These are phyloP conservation scores for Sceloporus tristichus DNA, from an alignment of 2,113 vertebrate genomes.

Conservation along the genomic window DNA sequence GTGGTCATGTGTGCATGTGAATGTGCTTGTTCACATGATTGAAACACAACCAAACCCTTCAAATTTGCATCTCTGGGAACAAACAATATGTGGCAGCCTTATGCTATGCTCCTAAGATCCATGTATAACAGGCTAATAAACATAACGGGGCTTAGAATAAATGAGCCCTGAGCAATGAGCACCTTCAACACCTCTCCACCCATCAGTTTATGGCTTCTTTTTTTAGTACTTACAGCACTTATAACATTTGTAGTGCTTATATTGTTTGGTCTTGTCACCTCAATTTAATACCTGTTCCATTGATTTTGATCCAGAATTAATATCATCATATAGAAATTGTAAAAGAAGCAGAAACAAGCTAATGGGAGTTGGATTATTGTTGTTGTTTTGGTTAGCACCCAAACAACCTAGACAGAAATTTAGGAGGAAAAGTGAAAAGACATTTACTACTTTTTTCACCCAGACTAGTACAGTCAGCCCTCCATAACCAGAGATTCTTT, in stretches of 20 bases:
- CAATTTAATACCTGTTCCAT: neutral
- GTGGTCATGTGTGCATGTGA: neutral
- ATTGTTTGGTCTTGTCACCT: neutral
- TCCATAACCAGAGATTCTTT: too few species aligned
- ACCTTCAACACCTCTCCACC: neutral
- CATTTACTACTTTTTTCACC: too few species aligned
- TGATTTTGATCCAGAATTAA: neutral
- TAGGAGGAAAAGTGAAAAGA: too few species aligned
- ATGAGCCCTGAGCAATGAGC: neutral
- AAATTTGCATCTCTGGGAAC: neutral
- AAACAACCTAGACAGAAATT: too few species aligned
- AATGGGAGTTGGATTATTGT: too few species aligned
- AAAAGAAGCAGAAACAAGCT: neutral
- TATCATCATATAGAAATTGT: neutral
- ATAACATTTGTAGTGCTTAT: neutral
- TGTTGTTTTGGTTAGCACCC: too few species aligned
- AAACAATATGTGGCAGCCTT: neutral
- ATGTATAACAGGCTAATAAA: neutral
- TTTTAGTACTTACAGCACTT: neutral
- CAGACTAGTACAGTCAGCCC: too few species aligned
- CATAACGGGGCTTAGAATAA: neutral
- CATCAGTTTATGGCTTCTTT: neutral
- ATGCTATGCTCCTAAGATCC: neutral
- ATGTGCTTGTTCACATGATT: conserved; percentile 60
- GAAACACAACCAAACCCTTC: too few species aligned